Evolutionary conservation across 2,113 vertebrate genomes (phyloP).

Genomic region (Odobenus rosmarus): DNA sequence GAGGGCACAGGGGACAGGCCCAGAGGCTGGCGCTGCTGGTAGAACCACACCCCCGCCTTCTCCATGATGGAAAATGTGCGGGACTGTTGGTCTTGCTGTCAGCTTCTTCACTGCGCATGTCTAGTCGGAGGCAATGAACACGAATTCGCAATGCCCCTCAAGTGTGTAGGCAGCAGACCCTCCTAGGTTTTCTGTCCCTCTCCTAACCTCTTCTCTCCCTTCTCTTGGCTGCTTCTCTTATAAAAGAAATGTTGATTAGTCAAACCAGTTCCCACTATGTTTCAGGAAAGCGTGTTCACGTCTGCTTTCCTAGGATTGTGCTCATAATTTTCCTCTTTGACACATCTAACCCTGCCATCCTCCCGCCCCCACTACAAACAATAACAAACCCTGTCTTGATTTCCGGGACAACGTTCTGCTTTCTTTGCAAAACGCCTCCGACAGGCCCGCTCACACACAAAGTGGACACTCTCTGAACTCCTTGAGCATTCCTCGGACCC

Average conservation of each 20-base stretch:
- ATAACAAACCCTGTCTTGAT: neutral
- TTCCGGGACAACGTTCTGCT: neutral
- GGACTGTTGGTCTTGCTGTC: neutral
- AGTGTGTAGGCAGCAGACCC: no score
- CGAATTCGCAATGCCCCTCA: fast-evolving
- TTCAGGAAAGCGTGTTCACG: neutral
- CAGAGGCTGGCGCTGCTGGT: neutral
- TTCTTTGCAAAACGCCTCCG: neutral
- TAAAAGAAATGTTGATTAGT: neutral
- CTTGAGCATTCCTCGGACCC: neutral
- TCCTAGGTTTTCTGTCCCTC: neutral
- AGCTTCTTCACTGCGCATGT: neutral
- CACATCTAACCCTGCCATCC: neutral
- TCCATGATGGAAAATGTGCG: fast-evolving
- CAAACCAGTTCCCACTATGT: neutral
- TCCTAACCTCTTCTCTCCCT: neutral
- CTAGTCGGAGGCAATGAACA: neutral
- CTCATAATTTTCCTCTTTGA: neutral
- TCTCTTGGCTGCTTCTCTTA: neutral
- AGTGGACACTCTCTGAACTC: neutral
- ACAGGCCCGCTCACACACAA: neutral
- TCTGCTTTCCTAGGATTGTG: neutral
- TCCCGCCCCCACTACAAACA: neutral
- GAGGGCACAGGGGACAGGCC: neutral
- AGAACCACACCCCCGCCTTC: neutral